These are phyloP conservation scores for Phyllotreta cruciferae DNA, from an alignment of 2,888 invertebrate genomes.

Conservation along the genomic window DNA sequence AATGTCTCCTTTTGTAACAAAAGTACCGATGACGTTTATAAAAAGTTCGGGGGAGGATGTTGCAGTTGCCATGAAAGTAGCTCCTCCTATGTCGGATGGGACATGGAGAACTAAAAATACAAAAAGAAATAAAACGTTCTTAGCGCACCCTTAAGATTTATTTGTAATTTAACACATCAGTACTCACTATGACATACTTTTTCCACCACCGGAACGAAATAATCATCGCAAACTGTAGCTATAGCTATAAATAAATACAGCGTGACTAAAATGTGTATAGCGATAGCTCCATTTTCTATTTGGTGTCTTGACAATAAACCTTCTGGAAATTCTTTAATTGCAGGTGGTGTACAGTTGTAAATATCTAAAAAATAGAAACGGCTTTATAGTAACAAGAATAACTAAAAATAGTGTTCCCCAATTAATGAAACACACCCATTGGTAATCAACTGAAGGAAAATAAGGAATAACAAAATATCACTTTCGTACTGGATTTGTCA, in stretches of 20 bases:
- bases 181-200: conserved; percentile 27
- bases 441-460: background rate
- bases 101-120: conserved; percentile 19
- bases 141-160: background rate
- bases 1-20: conserved; percentile 25
- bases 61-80: conserved; percentile 24
- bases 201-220: conserved; percentile 25
- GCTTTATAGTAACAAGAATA: background rate
- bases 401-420: background rate
- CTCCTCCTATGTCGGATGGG: conserved; percentile 24
- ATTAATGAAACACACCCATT: background rate
- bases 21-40: conserved; percentile 23
- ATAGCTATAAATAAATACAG: conserved; percentile 20
- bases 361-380: background rate
- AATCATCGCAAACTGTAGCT: conserved; percentile 26
- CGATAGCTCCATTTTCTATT: conserved; percentile 20
- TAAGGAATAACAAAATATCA: too few species aligned
- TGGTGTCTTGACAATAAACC: conserved; percentile 17
- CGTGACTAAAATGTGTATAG: conserved; percentile 17
- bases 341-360: conserved; percentile 23
- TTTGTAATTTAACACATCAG: background rate
- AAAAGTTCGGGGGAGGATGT: conserved; percentile 26
- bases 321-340: conserved; percentile 19
- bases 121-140: background rate
- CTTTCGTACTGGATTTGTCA: too few species aligned